Evolutionary conservation across 2,888 invertebrate genomes (phyloP).

Genomic region (Crioceris asparagi): DNA sequence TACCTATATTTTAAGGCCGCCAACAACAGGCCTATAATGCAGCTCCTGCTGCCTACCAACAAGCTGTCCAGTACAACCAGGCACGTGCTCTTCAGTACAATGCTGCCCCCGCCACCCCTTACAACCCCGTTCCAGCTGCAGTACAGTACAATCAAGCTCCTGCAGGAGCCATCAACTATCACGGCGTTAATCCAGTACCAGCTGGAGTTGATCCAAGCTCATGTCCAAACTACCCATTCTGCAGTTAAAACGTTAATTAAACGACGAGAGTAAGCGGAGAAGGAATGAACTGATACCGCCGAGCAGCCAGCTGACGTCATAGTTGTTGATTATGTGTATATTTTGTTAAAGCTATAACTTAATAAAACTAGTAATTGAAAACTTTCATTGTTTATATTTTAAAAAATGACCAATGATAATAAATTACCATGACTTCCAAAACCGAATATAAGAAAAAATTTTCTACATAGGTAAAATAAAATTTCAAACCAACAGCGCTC

Average conservation of each 20-base stretch:
- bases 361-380: too few relatives aligned
- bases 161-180: conserved; percentile 17
- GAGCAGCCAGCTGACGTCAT: conserved; percentile 28
- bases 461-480: too few relatives aligned
- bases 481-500: too few relatives aligned
- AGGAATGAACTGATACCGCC: conserved; percentile 15
- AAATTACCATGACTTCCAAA: too few relatives aligned
- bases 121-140: conserved; percentile 16
- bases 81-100: conserved; percentile 16
- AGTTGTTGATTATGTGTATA: too few relatives aligned
- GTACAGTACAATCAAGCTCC: conserved; percentile 13
- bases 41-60: conserved; percentile 14
- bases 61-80: conserved; percentile 14
- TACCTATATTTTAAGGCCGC: conserved; percentile 11
- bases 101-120: conserved; percentile 15
- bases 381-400: too few relatives aligned
- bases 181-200: conserved; percentile 28
- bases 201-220: conserved; percentile 36
- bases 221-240: conserved; percentile 39
- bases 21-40: conserved; percentile 12
- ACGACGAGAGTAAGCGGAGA: background rate
- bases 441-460: too few relatives aligned
- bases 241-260: conserved; percentile 17
- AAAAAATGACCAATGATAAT: too few relatives aligned
- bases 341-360: too few relatives aligned